Conservation (phyloP, 1,140 invertebrate genomes). For the Aphidius ervi region DNA sequence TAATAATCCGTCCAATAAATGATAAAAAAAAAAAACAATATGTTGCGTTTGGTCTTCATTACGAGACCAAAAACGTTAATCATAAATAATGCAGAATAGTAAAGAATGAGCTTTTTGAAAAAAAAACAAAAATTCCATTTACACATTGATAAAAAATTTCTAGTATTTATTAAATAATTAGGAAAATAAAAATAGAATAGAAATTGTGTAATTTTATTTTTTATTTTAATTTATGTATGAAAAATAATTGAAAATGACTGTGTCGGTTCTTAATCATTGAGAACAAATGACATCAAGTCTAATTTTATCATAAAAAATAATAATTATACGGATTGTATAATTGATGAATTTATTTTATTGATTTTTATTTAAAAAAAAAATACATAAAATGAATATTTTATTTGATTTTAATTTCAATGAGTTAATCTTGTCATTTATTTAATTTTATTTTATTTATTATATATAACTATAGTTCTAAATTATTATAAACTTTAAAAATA, state of each 20-base stretch:
- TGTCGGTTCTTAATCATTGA: conserved; percentile 19
- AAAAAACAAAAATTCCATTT: not conserved
- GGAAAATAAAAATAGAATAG: not conserved
- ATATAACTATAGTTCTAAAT: too few relatives aligned
- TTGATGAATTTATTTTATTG: too few relatives aligned
- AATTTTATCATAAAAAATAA: too few relatives aligned
- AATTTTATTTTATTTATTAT: too few relatives aligned
- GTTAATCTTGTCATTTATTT: too few relatives aligned
- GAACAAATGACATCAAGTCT: conserved; percentile 19
- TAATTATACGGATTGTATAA: too few relatives aligned
- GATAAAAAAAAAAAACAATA: not conserved
- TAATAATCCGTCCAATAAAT: conserved; percentile 11
- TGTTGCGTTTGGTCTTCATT: conserved; percentile 20
- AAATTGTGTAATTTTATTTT: not conserved
- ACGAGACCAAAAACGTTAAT: conserved; percentile 15
- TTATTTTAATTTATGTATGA: not conserved
- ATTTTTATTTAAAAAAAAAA: too few relatives aligned
- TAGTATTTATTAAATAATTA: not conserved
- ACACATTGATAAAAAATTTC: not conserved
- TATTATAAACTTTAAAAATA: too few relatives aligned
- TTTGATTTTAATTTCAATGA: too few relatives aligned
- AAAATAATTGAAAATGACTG: conserved; percentile 9
- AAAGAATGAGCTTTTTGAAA: conserved; percentile 13
- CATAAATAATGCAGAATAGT: conserved; percentile 11
- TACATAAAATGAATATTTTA: too few relatives aligned